Evolutionary conservation across 2,888 invertebrate genomes (phyloP).

Genomic region (Gymnoscelis rufifasciata): DNA sequence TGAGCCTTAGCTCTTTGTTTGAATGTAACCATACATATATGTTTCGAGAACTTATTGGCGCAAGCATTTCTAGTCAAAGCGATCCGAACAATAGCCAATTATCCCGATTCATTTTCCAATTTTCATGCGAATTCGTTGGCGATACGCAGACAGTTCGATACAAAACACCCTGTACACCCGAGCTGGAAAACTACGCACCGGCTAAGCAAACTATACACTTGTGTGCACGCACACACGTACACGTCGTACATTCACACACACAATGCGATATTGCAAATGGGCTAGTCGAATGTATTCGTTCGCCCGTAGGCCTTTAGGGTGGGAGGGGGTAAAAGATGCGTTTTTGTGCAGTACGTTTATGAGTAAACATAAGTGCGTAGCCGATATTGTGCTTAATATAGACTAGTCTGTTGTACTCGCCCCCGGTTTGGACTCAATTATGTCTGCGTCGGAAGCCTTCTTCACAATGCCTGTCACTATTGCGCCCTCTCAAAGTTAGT

Average conservation of each 20-base stretch:
- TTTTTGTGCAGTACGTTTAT: conserved; percentile 74
- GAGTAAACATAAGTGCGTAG: conserved; percentile 73
- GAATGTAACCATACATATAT: neutral
- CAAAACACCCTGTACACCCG: conserved; percentile 17
- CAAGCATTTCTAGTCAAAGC: too few species aligned
- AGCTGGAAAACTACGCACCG: conserved; percentile 70
- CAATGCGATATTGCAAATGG: conserved; percentile 76
- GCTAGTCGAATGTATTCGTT: conserved; percentile 78
- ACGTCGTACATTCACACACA: conserved; percentile 61
- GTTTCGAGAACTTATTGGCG: neutral
- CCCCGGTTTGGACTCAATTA: conserved; percentile 47
- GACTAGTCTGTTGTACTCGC: conserved; percentile 12
- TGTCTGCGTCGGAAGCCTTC: conserved; percentile 36
- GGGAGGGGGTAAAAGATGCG: conserved; percentile 65
- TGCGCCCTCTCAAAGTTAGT: conserved; percentile 22
- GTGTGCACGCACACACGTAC: conserved; percentile 44
- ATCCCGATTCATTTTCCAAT: neutral
- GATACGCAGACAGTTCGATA: conserved; percentile 1
- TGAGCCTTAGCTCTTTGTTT: too few species aligned
- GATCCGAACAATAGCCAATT: too few species aligned
- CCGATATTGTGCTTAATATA: conserved; percentile 55
- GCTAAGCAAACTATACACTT: conserved; percentile 64
- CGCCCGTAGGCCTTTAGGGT: conserved; percentile 58
- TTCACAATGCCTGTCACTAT: conserved; percentile 35
- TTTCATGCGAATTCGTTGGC: neutral